These are phyloP conservation scores for Babylonia areolata DNA, from an alignment of 1,140 invertebrate species.

Conservation along the genomic window DNA sequence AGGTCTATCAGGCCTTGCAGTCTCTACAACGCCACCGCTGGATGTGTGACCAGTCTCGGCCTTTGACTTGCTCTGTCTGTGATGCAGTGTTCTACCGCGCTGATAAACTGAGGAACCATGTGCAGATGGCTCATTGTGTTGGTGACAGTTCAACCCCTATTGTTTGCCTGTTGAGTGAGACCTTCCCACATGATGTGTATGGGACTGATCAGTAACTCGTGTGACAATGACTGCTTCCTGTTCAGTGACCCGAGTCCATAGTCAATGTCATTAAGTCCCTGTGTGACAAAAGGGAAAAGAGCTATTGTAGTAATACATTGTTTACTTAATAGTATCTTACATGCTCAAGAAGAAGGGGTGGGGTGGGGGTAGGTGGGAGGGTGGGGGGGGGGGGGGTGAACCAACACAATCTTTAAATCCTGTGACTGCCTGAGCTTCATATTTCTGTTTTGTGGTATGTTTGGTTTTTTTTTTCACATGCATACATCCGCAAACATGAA, in stretches of 20 bases:
- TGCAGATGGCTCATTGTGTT: background rate
- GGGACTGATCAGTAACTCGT: background rate
- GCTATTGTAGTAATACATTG: too few species aligned
- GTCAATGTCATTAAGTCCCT: too few species aligned
- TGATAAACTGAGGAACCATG: slow-evolving; percentile 38
- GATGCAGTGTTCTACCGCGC: slow-evolving; percentile 38
- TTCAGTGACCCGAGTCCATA: too few species aligned
- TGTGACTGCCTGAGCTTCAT: too few species aligned
- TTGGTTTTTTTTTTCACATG: too few species aligned
- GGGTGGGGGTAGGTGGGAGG: background rate
- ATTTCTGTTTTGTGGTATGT: too few species aligned
- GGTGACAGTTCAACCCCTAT: background rate
- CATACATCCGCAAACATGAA: too few species aligned
- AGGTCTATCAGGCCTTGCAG: slow-evolving; percentile 33
- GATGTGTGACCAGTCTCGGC: slow-evolving; percentile 41
- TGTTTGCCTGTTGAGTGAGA: background rate
- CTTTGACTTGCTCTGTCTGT: slow-evolving; percentile 36
- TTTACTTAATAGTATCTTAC: too few species aligned
- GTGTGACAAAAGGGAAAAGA: too few species aligned
- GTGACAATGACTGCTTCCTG: too few species aligned
- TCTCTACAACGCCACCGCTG: slow-evolving; percentile 40
- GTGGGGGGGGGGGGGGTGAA: background rate
- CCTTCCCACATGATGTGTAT: background rate
- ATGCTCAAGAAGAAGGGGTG: too few species aligned
- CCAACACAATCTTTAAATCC: too few species aligned